Percentiles rank a stretch among this genome's conserved stretches.
phyloP scores from a whole-genome alignment of 2,797 vertebrate genomes.

The Uromys caudimaculatus region DNA sequence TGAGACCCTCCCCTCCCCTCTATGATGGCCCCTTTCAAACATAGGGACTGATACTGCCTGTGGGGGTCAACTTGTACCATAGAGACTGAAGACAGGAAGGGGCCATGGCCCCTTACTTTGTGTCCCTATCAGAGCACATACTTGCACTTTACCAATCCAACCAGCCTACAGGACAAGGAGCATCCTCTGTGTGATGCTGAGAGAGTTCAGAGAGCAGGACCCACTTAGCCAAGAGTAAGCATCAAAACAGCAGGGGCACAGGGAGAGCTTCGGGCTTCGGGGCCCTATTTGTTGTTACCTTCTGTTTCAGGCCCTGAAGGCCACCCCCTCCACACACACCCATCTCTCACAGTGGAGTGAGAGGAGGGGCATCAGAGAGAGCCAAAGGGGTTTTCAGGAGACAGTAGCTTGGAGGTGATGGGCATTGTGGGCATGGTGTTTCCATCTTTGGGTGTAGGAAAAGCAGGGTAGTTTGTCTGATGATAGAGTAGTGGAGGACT shows the following conservation, averaged over 20 bases:
- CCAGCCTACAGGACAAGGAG: not conserved
- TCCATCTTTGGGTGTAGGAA: not conserved
- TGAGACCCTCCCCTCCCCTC: fast-evolving
- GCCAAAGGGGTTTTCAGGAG: not conserved
- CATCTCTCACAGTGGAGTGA: not conserved
- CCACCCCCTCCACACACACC: not conserved
- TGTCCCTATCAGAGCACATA: no score
- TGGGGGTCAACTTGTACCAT: not conserved
- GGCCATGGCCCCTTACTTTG: not conserved
- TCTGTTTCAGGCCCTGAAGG: not conserved
- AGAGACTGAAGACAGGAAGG: not conserved
- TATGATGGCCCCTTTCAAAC: not conserved
- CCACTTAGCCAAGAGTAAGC: not conserved
- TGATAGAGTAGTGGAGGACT: not conserved
- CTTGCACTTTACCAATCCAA: not conserved
- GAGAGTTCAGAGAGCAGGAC: not conserved
- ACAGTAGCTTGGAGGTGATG: not conserved
- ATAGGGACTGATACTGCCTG: not conserved
- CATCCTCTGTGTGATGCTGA: not conserved
- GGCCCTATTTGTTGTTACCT: no score
- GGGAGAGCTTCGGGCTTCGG: not conserved
- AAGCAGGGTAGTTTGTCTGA: not conserved
- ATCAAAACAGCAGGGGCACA: not conserved
- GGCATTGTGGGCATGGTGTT: not conserved
- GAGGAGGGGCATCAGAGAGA: not conserved